Conservation (phyloP, 2,113 vertebrate genomes). For the Rhabdornis inornatus region DNA sequence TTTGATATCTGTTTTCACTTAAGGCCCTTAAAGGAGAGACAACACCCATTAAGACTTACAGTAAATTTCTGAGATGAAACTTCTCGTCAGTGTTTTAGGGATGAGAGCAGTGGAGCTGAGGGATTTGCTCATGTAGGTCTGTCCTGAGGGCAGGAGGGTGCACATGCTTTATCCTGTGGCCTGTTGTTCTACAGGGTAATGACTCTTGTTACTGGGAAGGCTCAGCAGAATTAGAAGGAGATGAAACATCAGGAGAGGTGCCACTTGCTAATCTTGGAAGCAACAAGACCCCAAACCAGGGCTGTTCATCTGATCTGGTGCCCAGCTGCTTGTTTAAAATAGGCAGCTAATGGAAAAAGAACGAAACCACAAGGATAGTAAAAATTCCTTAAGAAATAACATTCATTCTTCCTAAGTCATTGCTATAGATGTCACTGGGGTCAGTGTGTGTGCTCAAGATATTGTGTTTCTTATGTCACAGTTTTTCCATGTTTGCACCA, state of each 20-base stretch:
- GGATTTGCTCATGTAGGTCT: not conserved
- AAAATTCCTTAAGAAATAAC: not conserved
- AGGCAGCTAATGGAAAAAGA: not conserved
- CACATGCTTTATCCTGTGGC: not conserved
- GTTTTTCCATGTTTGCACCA: rapidly evolving
- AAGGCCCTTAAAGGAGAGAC: not conserved
- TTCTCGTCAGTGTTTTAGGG: not conserved
- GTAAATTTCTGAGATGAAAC: not conserved
- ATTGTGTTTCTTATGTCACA: not conserved
- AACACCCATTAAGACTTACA: not conserved
- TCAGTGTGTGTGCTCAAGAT: rapidly evolving
- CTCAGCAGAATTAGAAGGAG: not conserved
- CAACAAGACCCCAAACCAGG: not conserved
- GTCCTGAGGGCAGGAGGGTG: not conserved
- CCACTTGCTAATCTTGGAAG: not conserved
- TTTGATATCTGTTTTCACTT: not conserved
- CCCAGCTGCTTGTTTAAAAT: not conserved
- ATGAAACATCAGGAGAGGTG: not conserved
- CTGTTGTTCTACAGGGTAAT: not conserved
- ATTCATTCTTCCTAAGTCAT: not conserved
- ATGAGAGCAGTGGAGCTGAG: not conserved
- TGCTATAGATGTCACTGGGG: not conserved
- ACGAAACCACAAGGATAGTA: not conserved
- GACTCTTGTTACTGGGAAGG: not conserved
- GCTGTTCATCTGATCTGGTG: not conserved